Evolutionary conservation across 2,888 invertebrate species (phyloP), one percentile per base, ranked within the genome.

Genomic region (Selenia dentaria): DNA sequence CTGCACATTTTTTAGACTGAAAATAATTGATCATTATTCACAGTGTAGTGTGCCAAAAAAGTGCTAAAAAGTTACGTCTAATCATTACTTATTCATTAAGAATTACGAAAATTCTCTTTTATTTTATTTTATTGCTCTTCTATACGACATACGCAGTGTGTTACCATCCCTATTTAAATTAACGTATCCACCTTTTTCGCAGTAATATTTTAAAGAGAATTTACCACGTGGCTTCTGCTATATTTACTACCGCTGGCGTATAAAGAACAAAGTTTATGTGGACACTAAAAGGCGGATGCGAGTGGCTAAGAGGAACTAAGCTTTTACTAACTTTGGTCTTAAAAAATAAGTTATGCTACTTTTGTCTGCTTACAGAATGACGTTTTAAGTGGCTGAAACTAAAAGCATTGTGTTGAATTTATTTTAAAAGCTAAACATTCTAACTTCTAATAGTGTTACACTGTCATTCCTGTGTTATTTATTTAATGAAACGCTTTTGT

Each of bases 181-280:
- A 26, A 37, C 12, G n/a, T 14, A 24, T 16, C 11, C 36, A 44
- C 38, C 31, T 49, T 49, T 54, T 54, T 45, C 42, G 31, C 27
- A 41, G 45, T 36, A 46, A 46, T 49, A 54, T 51, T 46, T 54
- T 51, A 40, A 35, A 44, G 43, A 34, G 37, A 49, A 51, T 43
- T 35, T 46, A 44, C 35, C 32, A 35, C 50, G 32, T 36, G 42
- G 42, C 49, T 51, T 29, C 31, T 33, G 41, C 37, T 42, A 25
- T 11, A 27, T 36, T n/a, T 35, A 46, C 40, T 26, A 33, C 20
- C 20, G 12, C 27, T 6, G 24, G 20, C 40, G 26, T 32, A 32
- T 31, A 24, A 32, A 46, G 53, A 53, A 48, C 43, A 51, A 53
- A 56, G 26, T 56, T 56, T 56, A 55, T 42, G 51, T 46, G 45